Base-by-base conservation (phyloP, 2,888 invertebrate genomes). In the Platerodrilus igneus region DNA sequence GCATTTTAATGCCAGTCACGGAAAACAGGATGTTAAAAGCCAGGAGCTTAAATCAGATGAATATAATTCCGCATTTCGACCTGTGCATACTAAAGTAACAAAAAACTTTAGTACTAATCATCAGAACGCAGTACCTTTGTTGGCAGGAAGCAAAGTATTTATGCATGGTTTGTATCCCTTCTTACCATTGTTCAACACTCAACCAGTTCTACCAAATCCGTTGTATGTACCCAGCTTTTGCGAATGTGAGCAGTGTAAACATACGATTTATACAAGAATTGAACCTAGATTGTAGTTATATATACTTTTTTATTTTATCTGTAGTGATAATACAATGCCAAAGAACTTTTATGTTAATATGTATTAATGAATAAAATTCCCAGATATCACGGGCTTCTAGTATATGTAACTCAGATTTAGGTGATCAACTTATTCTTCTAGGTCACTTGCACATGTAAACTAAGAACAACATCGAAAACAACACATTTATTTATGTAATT, bases 1-100 rank as follows among this genome's bases (percentile, higher is more conserved):
- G 62, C 90, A 91, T 58, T 89, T 91, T 59, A 78, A 79, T 49
- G 35, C 60, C 16, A 62, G 53, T 34, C 51, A 51, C 18, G 47
- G 41, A 4, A 50, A 51, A 11, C 37, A 45, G 6, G 29, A 40
- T 10, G 16, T 28, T 4, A 5, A 22, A 4, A 3, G 20, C 10
- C 53, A 53, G 14, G 51, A 48, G 8, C 51, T 26, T 18, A 51
- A 27, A 51, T 53, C 36, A 55, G 63, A 58, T 16, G 48, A 47
- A 1, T 51, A 57, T 18, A 41, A 45, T 28, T 68, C 67, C 2
- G 68, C 67, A 1, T 69, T 68, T 48, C 67, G 64, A 44, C 68
- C 68, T 1, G 68, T 69, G 4, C 42, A 45, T 6, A 41, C 29
- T 27, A 52, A 48, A 23, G 27, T 36, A 4, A 16, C n/a, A 2